Evolutionary conservation across 2,797 vertebrate species (phyloP), one percentile per base, ranked within the genome.

Genomic region (Synanceia verrucosa): DNA sequence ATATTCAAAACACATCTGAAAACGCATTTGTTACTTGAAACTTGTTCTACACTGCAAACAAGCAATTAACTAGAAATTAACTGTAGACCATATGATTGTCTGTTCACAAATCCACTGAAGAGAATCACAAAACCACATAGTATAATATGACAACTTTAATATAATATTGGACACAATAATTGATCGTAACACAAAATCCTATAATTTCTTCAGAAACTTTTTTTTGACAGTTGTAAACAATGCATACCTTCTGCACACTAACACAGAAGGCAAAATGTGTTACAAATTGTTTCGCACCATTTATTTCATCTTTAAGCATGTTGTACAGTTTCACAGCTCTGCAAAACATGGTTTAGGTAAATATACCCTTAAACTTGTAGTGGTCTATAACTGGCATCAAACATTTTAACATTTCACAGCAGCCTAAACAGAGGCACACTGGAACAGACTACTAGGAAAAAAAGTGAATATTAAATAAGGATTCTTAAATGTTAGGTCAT

Each of bases 131-230:
- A 47, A 24, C 46, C 9, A 36, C 19, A 43, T 4, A 3, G 10
- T 13, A 29, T 57, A 31, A 11, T 34, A 67, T 59, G 4, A 75
- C 26, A 65, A 11, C 39, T 91, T 91, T 87, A 89, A 76, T 89
- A 60, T 67, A 53, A 64, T 70, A 71, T 64, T 70, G 9, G 7
- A 73, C 70, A 68, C 12, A 70, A 70, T 60, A 28, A 68, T 33
- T 71, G 16, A 74, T 83, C 24, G 66, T 47, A 66, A 76, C 21
- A 65, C 53, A 51, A 65, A 50, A 11, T 10, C 18, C 12, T 65
- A 56, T 12, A 3, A 74, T 65, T 74, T 78, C 53, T 71, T 83
- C 21, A 76, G n/a, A 59, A 36, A 68, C 6, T 2, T 43, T 63
- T 2, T 43, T 63, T 75, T 7, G 58, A 58, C 19, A 63, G 13